Evolutionary conservation across 2,888 invertebrate genomes (phyloP), one percentile per base, ranked within the genome.

Genomic region (Cistogaster globosa): DNA sequence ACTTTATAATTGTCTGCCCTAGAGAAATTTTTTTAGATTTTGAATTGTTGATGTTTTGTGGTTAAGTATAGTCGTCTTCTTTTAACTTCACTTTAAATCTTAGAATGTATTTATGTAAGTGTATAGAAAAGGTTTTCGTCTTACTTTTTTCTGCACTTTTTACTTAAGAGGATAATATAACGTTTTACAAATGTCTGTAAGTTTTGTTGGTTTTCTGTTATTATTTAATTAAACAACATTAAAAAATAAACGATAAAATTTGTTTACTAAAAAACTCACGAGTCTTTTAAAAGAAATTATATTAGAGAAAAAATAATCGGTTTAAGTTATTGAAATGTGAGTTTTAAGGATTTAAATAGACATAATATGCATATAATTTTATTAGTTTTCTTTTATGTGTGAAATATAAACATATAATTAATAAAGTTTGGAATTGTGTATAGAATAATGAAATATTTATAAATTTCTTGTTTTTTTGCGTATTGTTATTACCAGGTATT

Each of bases 31-130:
- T 78, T 78, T 85, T 71, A 74, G 81, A 85, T 85, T 81, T 85
- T 78, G 82, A 82, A 85, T 85, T 85, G 84, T 78, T 85, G 81
- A 81, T 85, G 81, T 85, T 85, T 85, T 85, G 84, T 85, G 81
- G 84, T 58, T 36, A 74, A 74, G 51, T 78, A 69, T 36, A 42
- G 14, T 53, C 20, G 22, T 65, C 48, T 72, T 16, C 32, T 51
- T 8, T n/a, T 38, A 32, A 63, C 60, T 69, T 48, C 57, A 38
- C 16, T n/a, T 58, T 72, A 18, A 58, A 60, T 65, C 58, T 38
- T 42, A 20, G 26, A 63, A 32, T 32, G 20, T 63, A 57, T 51
- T 55, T 55, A 20, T 38, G 45, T 5, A 7, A 48, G 14, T 55
- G 36, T 57, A 42, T 18, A 36, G 32, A 32, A 55, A 71, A 65